Evolutionary conservation across 2,888 invertebrate species (phyloP).

Genomic region (Chalcis sispes): DNA sequence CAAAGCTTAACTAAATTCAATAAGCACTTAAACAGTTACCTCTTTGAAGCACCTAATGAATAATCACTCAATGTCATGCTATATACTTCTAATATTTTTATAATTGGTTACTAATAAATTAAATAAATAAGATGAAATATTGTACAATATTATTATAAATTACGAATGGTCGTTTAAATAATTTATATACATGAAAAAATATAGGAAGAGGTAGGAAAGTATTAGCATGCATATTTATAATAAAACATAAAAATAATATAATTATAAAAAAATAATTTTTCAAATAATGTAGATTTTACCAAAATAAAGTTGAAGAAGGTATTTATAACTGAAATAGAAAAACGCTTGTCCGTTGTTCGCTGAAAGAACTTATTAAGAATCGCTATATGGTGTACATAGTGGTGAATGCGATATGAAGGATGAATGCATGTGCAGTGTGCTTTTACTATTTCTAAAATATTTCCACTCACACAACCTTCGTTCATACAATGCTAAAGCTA

Average conservation of each 20-base stretch:
- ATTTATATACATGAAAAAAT: slow-evolving; percentile 3
- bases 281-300: slow-evolving; percentile 6
- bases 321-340: slow-evolving; percentile 52
- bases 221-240: not conserved
- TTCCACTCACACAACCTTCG: slow-evolving; percentile 70
- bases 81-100: slow-evolving; percentile 10
- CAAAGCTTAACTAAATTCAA: not conserved
- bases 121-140: not conserved
- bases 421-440: slow-evolving; percentile 59
- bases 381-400: slow-evolving; percentile 59
- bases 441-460: slow-evolving; percentile 55
- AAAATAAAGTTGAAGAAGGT: slow-evolving; percentile 22
- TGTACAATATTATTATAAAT: not conserved
- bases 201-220: not conserved
- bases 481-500: slow-evolving; percentile 48
- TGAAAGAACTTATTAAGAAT: slow-evolving; percentile 63
- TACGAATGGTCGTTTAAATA: not conserved
- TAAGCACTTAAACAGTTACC: slow-evolving; percentile 2
- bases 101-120: not conserved
- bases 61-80: slow-evolving; percentile 20
- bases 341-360: slow-evolving; percentile 58
- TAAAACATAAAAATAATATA: slow-evolving; percentile 4
- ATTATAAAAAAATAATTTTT: slow-evolving; percentile 2
- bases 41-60: slow-evolving; percentile 8
- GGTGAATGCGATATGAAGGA: slow-evolving; percentile 36